Conservation (phyloP, 2,888 invertebrate species). For the Dione vanillae region DNA sequence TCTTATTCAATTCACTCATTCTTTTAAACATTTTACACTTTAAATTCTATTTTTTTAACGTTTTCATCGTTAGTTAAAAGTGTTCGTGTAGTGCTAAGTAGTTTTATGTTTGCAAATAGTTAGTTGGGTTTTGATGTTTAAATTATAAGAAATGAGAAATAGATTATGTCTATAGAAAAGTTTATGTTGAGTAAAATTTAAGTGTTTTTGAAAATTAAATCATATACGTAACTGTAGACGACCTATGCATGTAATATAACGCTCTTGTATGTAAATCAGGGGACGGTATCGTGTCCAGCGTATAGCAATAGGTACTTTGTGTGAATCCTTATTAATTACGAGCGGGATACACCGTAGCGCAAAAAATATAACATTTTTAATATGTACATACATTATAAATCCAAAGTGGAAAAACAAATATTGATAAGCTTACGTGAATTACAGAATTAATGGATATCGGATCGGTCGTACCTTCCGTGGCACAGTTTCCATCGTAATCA, state of each 20-base stretch:
- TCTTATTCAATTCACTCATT: slow-evolving; percentile 24
- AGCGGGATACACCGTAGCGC: too few relatives aligned
- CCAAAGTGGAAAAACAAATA: neutral
- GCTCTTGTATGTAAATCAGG: too few relatives aligned
- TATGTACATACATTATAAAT: neutral
- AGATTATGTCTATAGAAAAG: too few relatives aligned
- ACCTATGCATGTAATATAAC: too few relatives aligned
- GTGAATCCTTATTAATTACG: too few relatives aligned
- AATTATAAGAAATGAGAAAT: too few relatives aligned
- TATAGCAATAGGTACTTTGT: too few relatives aligned
- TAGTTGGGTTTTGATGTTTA: neutral
- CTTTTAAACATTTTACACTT: slow-evolving; percentile 3
- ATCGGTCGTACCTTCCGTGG: neutral
- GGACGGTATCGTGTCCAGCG: too few relatives aligned
- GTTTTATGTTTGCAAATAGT: neutral
- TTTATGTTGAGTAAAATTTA: too few relatives aligned
- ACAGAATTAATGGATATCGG: slow-evolving; percentile 20
- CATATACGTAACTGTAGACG: too few relatives aligned
- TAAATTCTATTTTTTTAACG: neutral
- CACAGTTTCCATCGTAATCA: slow-evolving; percentile 10
- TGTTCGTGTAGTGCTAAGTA: neutral
- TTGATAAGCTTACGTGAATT: slow-evolving; percentile 12
- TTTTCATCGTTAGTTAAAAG: neutral
- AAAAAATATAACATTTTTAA: neutral
- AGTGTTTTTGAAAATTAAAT: too few relatives aligned